Evolutionary conservation across 2,888 invertebrate species (phyloP), one percentile per base, ranked within the genome.

Genomic region (Idaea biselata): DNA sequence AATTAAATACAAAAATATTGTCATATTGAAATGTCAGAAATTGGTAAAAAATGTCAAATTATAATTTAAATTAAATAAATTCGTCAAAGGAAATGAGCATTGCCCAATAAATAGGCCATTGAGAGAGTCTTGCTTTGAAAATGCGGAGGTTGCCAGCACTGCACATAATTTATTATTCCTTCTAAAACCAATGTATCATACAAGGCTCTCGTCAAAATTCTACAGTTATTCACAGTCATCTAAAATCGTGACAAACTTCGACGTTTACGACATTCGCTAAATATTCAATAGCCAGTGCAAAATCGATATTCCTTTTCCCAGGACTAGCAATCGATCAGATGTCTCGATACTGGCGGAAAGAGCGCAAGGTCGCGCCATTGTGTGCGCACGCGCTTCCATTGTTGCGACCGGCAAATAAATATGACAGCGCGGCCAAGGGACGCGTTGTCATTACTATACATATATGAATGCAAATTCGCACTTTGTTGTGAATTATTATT

Each of bases 341-440:
- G 63, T 54, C 54, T 59, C 61, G 61, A 65, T 66, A 61, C 58
- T 44, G 58, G 62, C 61, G 72, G 71, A 86, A 86, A 76, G 77
- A 83, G 84, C 82, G 80, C 87, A 87, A 87, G 87, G 87, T 80
- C 85, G 79, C 44, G 72, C 70, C 68, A 75, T 75, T 77, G 75
- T 78, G 63, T 73, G 74, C 71, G 77, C 80, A 70, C 68, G 74
- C 80, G 74, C 77, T 74, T 59, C 76, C 72, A 78, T 81, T 80
- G 79, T 78, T 71, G 75, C 67, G 67, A 65, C 75, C 71, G 72
- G 70, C 74, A 79, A 75, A 74, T 74, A 77, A 74, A 71, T 74
- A 74, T 67, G 54, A 57, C 33, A 57, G 44, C 44, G 44, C 8
- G 8, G 11, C 14, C 8, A 14, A 8, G 11, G 14, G 44, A 44